phyloP scores from a whole-genome alignment of 64 coral and sea anemone genomes.

The Stichodactyla mertensii region DNA sequence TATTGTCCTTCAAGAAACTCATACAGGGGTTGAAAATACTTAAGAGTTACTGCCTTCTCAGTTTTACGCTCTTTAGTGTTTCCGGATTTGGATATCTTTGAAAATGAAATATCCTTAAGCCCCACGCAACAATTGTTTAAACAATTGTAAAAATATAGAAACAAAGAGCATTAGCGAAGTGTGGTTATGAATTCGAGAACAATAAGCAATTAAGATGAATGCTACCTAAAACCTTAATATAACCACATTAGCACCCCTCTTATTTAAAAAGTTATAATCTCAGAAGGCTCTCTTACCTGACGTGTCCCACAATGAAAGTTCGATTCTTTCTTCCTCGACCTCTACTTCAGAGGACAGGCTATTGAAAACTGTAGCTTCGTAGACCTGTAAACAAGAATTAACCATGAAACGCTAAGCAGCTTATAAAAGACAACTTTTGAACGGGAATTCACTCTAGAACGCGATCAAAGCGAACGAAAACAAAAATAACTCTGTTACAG shows the following conservation, averaged over 20 bases:
- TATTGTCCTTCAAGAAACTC: neutral
- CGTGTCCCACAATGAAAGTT: constrained; percentile 24
- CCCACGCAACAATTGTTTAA: neutral
- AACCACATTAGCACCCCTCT: neutral
- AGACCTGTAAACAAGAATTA: constrained; percentile 1
- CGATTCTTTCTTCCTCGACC: constrained; percentile 16
- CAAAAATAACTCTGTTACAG: neutral
- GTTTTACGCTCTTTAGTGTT: neutral
- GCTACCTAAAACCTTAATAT: neutral
- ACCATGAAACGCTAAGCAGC: neutral
- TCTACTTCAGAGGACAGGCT: constrained; percentile 24
- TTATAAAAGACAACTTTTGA: neutral
- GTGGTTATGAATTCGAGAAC: neutral
- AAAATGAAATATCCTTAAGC: neutral
- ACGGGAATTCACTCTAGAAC: neutral
- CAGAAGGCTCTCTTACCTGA: constrained; percentile 6
- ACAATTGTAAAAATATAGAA: neutral
- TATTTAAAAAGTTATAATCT: neutral
- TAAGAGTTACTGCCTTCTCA: neutral
- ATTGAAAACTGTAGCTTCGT: constrained; percentile 34
- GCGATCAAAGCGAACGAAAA: neutral
- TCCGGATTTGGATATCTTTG: neutral
- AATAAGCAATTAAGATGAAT: neutral
- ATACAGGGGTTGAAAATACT: neutral
- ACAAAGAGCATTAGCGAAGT: neutral